phyloP scores from a whole-genome alignment of 1,140 invertebrate species.

The Trichoplusia ni region DNA sequence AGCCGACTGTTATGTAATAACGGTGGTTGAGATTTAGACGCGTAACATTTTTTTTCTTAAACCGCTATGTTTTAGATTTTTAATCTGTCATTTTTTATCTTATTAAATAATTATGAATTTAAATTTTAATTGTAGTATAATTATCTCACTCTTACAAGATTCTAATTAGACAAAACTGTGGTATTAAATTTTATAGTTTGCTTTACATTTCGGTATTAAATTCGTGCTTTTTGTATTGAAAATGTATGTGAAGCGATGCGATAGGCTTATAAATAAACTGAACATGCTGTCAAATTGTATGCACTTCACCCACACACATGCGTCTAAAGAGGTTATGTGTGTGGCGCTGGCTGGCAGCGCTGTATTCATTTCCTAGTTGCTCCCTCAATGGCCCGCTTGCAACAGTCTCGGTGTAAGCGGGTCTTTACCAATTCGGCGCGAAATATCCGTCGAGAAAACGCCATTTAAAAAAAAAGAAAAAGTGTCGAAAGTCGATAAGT shows the following conservation, averaged over 20 bases:
- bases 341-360: slow-evolving; percentile 57
- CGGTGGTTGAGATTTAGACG: slow-evolving; percentile 74
- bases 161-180: slow-evolving; percentile 28
- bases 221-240: slow-evolving; percentile 5
- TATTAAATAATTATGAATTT: slow-evolving; percentile 37
- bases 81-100: slow-evolving; percentile 53
- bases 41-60: slow-evolving; percentile 73
- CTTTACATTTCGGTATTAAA: too few species aligned
- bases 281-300: slow-evolving; percentile 67
- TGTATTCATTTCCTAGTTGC: slow-evolving; percentile 76
- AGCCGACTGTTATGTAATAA: slow-evolving; percentile 77
- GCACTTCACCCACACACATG: slow-evolving; percentile 58
- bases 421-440: slow-evolving; percentile 71
- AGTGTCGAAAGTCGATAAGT: slow-evolving; percentile 46
- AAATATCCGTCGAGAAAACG: slow-evolving; percentile 42
- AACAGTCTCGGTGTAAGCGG: slow-evolving; percentile 75
- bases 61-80: slow-evolving; percentile 58
- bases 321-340: slow-evolving; percentile 48
- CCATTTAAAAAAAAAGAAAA: slow-evolving; percentile 39
- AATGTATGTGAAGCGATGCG: not conserved
- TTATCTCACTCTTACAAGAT: slow-evolving; percentile 11
- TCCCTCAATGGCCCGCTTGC: slow-evolving; percentile 76
- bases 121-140: slow-evolving; percentile 37
- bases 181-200: too few species aligned
- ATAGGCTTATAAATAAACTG: slow-evolving; percentile 38